Percentiles rank a stretch among this genome's conserved stretches.
These are phyloP conservation scores for Noctua pronuba DNA, from an alignment of 2,888 invertebrate genomes.

Conservation along the genomic window DNA sequence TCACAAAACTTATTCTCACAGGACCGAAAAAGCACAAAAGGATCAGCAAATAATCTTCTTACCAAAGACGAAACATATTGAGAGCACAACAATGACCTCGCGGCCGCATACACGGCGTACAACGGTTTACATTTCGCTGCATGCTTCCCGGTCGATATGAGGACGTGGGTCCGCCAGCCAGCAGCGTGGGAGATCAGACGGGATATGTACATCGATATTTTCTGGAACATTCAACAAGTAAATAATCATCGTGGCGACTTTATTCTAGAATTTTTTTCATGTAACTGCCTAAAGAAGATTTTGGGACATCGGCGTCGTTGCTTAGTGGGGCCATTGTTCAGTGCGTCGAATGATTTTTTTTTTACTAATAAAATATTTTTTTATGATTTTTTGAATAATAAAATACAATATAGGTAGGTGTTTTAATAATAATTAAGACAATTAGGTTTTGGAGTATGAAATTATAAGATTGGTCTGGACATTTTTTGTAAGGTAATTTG, in stretches of 20 bases:
- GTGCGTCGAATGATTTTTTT: neutral
- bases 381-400: no score
- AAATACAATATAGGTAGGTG: no score
- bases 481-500: neutral
- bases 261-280: neutral
- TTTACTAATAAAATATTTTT: no score
- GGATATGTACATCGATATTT: slow-evolving; percentile 89
- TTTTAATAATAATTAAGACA: neutral
- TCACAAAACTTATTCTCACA: neutral
- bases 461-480: neutral
- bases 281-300: neutral
- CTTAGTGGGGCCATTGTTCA: neutral
- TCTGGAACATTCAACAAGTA: slow-evolving; percentile 80
- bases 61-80: slow-evolving; percentile 92
- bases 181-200: slow-evolving; percentile 92
- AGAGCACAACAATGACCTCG: slow-evolving; percentile 91
- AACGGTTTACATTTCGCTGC: slow-evolving; percentile 93
- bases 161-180: slow-evolving; percentile 92
- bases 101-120: slow-evolving; percentile 92
- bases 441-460: neutral
- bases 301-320: neutral
- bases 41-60: slow-evolving; percentile 63
- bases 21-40: neutral
- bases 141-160: slow-evolving; percentile 91
- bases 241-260: neutral